Evolutionary conservation across 1,140 invertebrate species (phyloP), one percentile per base, ranked within the genome.

Genomic region (Oppia nitens): DNA sequence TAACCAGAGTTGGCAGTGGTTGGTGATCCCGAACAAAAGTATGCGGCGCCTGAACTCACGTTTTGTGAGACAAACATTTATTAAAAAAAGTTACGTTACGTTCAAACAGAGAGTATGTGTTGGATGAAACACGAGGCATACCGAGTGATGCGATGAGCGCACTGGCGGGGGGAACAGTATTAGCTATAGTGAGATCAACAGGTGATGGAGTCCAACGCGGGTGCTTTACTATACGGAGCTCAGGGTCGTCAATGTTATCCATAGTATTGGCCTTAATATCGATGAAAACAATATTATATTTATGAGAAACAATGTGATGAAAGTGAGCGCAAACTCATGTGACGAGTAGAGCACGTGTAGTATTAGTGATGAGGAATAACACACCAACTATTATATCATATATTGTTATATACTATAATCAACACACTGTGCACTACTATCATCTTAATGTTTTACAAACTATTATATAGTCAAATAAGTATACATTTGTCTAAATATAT

Each of bases 261-360:
- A 26, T 25, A 55, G 26, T 55, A 47, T 53, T 52, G 28, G 40
- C 50, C 53, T 53, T 26, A 9, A 28, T 14, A 25, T 6, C 6
- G 2, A 24, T 27, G 49, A 25, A 57, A 40, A 40, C 6, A 40
- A 40, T 40, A 40, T 6, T 9, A 17, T 40, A n/a, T n/a, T n/a
- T n/a, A n/a, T n/a, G n/a, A 62, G 57, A 58, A 57, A 55, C 11
- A 55, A 53, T 54, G 53, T 20, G 52, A 50, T 55, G 1, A 40
- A 60, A 26, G 21, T 17, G 25, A 29, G 32, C 20, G 49, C 27
- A 40, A 55, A 47, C 28, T n/a, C 24, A 45, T 32, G 24, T 20
- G 47, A 17, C 23, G 2, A 32, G 48, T 14, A 51, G 55, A 60
- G 47, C 47, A 47, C 24, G 56, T n/a, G 47, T 49, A 26, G 50